Base-by-base conservation (phyloP, 2,797 vertebrate genomes). In the Lophotriccus pileatus region DNA sequence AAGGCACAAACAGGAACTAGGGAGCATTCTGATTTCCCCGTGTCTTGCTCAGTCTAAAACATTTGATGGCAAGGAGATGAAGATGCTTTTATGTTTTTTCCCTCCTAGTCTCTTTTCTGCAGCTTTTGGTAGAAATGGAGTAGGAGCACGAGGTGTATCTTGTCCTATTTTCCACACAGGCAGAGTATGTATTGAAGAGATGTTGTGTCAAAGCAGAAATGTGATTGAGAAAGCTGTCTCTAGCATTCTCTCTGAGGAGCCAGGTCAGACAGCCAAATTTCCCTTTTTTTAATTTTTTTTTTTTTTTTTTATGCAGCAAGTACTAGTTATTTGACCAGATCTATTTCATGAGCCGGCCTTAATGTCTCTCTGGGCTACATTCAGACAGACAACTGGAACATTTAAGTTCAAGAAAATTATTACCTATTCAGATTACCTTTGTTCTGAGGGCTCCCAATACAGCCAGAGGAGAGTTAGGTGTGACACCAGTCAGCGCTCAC, bases 261-360 rank as follows among this genome's bases (percentile, higher is more conserved):
- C 22, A 64, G 77, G 19, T 37, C 24, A 53, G 44, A 43, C 3
- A 46, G 15, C 0, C 21, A 84, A 70, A 90, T 44, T 36, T 1
- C 6, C 1, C 5, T 25, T 2, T 14, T 30, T n/a, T 28, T 24
- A 9, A 14, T 2, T 32, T 9, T 21, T 21, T 9, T 19, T 43
- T 43, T 39, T 22, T 5, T 22, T 1, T 58, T 60, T 43, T 62
- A 50, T 24, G 14, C 14, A 50, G 15, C 27, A 62, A 50, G 7
- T 63, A 34, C 18, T 47, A 66, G 10, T 55, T 85, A 46, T 37
- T 81, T 84, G 67, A 73, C 18, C 43, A 81, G 58, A 47, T 56
- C 16, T 68, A 10, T 81, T 79, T 82, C 7, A 28, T 47, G 30
- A 84, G 6, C 20, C 84, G 27, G 10, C 24, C 14, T 44, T 68